Conservation (phyloP, 2,113 vertebrate species). For the Meles meles region DNA sequence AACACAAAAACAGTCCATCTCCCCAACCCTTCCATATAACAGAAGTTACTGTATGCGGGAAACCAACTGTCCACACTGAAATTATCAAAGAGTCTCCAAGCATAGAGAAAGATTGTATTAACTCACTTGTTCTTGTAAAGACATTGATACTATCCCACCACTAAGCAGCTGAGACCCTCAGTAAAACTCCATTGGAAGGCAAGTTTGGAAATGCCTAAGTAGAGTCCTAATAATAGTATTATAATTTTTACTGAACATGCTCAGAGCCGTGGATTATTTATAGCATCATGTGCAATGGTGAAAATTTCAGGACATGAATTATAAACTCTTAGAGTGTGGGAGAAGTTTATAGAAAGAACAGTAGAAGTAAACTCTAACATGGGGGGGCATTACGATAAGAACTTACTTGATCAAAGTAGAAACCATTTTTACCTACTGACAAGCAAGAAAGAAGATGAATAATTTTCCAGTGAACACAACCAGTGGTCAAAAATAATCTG, state of each 20-base stretch:
- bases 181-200: constrained; percentile 70
- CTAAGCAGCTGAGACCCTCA: constrained; percentile 53
- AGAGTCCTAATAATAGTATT: constrained; percentile 53
- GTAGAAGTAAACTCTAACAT: constrained; percentile 31
- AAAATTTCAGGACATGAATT: constrained; percentile 39
- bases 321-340: constrained; percentile 14
- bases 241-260: constrained; percentile 40
- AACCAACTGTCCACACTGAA: constrained; percentile 60
- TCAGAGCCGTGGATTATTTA: constrained; percentile 50
- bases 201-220: constrained; percentile 71
- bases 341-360: constrained; percentile 34
- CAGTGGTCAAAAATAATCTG: not conserved
- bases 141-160: constrained; percentile 67
- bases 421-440: not conserved
- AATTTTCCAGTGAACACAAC: not conserved
- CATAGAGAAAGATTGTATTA: constrained; percentile 70
- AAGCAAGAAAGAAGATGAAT: not conserved
- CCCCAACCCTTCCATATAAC: not conserved
- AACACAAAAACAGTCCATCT: not conserved
- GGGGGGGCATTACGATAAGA: not conserved
- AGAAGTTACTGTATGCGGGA: constrained; percentile 30
- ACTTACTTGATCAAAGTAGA: not conserved
- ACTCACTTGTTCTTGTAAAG: constrained; percentile 50
- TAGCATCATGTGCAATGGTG: not conserved
- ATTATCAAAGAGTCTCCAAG: constrained; percentile 39